Percentiles rank a stretch among this genome's conserved stretches.
Conservation (phyloP, 23 tunicate genomes). For the Ciona savignyi region DNA sequence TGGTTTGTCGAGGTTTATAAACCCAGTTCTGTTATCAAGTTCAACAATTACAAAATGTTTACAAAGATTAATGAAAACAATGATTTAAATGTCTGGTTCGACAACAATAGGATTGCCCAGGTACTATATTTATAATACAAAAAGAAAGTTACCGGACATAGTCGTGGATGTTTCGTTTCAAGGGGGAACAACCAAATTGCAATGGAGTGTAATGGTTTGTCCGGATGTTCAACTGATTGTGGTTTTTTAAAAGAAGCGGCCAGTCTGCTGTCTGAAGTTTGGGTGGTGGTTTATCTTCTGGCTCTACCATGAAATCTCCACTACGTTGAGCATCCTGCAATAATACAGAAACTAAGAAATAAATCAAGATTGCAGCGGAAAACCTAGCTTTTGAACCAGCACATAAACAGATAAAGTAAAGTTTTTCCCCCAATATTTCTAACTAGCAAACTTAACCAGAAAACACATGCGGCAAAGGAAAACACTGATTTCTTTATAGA, state of each 20-base stretch:
- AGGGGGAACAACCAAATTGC: constrained; percentile 84
- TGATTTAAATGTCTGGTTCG: too few relatives aligned
- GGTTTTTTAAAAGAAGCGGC: constrained; percentile 89
- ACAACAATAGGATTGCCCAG: too few relatives aligned
- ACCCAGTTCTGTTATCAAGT: constrained; percentile 56
- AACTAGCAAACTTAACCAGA: too few relatives aligned
- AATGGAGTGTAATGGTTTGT: constrained; percentile 91
- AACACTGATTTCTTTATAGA: too few relatives aligned
- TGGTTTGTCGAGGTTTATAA: constrained; percentile 95
- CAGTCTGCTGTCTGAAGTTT: constrained; percentile 82
- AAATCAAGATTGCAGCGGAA: too few relatives aligned
- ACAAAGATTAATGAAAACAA: neutral
- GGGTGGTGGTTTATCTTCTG: constrained; percentile 72
- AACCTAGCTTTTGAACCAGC: too few relatives aligned
- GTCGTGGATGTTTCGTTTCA: constrained; percentile 75
- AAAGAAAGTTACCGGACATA: constrained; percentile 52
- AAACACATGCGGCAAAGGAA: too few relatives aligned
- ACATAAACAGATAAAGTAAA: too few relatives aligned
- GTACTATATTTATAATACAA: too few relatives aligned
- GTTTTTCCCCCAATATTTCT: too few relatives aligned
- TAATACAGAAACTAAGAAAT: too few relatives aligned
- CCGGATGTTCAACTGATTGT: constrained; percentile 70
- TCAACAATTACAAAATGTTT: neutral
- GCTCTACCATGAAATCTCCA: constrained; percentile 51
- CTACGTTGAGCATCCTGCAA: constrained; percentile 47